Evolutionary conservation across 2,888 invertebrate genomes (phyloP).

Genomic region (Metalampra italica): DNA sequence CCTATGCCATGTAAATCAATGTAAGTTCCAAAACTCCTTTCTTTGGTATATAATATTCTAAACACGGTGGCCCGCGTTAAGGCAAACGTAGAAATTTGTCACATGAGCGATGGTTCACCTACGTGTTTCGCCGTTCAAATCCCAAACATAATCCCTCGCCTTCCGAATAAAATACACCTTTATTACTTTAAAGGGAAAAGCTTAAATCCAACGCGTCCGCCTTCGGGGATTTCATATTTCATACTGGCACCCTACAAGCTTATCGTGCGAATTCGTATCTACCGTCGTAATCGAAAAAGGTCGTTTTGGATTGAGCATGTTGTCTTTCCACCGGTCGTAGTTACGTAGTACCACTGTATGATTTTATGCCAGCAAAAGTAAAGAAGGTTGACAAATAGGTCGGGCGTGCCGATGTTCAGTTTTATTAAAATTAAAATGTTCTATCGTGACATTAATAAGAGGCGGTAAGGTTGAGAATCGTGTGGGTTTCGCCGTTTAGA

Average conservation of each 20-base stretch:
- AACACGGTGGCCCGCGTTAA: constrained; percentile 74
- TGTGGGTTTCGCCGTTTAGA: constrained; percentile 43
- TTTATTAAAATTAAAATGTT: constrained; percentile 77
- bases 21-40: constrained; percentile 51
- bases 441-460: constrained; percentile 69
- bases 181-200: constrained; percentile 75
- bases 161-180: constrained; percentile 76
- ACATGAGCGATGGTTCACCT: constrained; percentile 78
- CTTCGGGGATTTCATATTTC: constrained; percentile 63
- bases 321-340: constrained; percentile 38
- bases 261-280: constrained; percentile 71
- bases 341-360: constrained; percentile 69
- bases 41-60: constrained; percentile 69
- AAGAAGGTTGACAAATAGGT: constrained; percentile 78
- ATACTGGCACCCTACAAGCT: constrained; percentile 53
- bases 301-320: constrained; percentile 50
- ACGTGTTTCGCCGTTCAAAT: constrained; percentile 74
- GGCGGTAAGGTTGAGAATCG: constrained; percentile 60
- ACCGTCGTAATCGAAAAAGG: constrained; percentile 59
- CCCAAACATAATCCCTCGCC: constrained; percentile 71
- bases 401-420: constrained; percentile 74
- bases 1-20: constrained; percentile 61
- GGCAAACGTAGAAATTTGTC: constrained; percentile 79
- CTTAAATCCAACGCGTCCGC: constrained; percentile 63
- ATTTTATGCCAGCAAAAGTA: constrained; percentile 75